A percentile compares a stretch with the other conserved stretches of the same genome.
Conservation (phyloP, 37 sponge, comb jelly and placozoan genomes). For the Petrosia ficiformis region DNA sequence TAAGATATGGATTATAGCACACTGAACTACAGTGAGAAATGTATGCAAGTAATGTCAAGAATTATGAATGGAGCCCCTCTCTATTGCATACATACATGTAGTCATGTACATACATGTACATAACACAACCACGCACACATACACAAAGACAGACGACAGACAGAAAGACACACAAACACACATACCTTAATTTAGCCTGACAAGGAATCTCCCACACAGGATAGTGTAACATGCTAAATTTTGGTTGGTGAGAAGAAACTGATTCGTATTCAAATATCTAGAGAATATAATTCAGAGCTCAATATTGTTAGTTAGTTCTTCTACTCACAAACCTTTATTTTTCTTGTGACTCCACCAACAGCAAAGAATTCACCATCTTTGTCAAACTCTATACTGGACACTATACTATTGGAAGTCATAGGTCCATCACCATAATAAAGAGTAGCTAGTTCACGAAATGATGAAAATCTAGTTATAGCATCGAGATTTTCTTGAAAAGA, state of each 20-base stretch:
- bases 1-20: constrained; percentile 54
- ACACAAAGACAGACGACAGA: too few species aligned
- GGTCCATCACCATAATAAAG: constrained; percentile 39
- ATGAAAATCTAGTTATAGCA: constrained; percentile 18
- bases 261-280: constrained; percentile 52
- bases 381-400: constrained; percentile 88
- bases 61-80: too few species aligned
- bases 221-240: constrained; percentile 51
- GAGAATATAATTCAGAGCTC: background rate
- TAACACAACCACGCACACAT: too few species aligned
- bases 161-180: background rate
- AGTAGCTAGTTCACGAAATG: constrained; percentile 35
- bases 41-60: too few species aligned
- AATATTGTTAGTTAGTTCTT: background rate
- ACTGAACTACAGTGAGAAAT: constrained; percentile 37
- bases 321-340: constrained; percentile 70
- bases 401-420: constrained; percentile 27
- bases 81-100: too few species aligned
- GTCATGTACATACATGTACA: too few species aligned
- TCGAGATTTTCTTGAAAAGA: constrained; percentile 19
- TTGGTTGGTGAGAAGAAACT: constrained; percentile 29
- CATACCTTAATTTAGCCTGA: constrained; percentile 70
- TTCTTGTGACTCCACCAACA: constrained; percentile 86
- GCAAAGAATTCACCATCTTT: constrained; percentile 78
- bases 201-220: constrained; percentile 69